Percentiles rank a stretch among this genome's conserved stretches.
These are phyloP conservation scores for Diplogasteroides magnus DNA, from an alignment of 1,140 invertebrate species.

Conservation along the genomic window DNA sequence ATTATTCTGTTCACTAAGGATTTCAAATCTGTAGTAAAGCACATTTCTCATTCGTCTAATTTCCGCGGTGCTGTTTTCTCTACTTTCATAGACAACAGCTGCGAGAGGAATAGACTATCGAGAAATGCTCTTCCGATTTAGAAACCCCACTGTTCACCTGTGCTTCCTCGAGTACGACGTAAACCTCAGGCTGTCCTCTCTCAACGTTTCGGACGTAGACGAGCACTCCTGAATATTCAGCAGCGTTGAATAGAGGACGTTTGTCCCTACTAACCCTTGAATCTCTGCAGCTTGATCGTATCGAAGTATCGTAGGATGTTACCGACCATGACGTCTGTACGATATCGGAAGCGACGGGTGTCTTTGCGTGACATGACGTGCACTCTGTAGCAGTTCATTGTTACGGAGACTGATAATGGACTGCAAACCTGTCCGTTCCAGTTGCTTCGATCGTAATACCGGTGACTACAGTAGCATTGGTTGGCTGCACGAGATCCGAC, in stretches of 20 bases:
- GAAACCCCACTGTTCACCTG: neutral
- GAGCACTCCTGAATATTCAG: constrained; percentile 3
- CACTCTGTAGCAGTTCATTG: constrained; percentile 20
- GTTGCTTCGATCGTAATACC: constrained; percentile 52
- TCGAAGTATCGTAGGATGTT: constrained; percentile 53
- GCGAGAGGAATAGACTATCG: too few relatives aligned
- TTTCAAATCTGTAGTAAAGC: too few relatives aligned
- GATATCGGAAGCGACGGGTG: constrained; percentile 50
- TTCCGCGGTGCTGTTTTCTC: too few relatives aligned
- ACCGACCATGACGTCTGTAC: constrained; percentile 51
- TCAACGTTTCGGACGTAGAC: constrained; percentile 36
- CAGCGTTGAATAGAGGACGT: neutral
- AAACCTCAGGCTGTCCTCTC: constrained; percentile 52
- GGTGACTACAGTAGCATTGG: constrained; percentile 52
- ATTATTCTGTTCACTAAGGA: too few relatives aligned
- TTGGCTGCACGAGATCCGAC: constrained; percentile 50
- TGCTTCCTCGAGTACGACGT: constrained; percentile 55
- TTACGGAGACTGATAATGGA: neutral
- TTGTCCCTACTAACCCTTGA: constrained; percentile 28
- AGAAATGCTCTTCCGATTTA: neutral
- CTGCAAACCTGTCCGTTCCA: constrained; percentile 42
- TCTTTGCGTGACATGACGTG: constrained; percentile 48
- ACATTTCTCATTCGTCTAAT: too few relatives aligned
- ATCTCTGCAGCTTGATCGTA: constrained; percentile 50
- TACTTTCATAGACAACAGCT: too few relatives aligned